These are phyloP conservation scores for Liopterus haemorrhoidalis DNA, from an alignment of 2,888 invertebrate genomes.

Conservation along the genomic window DNA sequence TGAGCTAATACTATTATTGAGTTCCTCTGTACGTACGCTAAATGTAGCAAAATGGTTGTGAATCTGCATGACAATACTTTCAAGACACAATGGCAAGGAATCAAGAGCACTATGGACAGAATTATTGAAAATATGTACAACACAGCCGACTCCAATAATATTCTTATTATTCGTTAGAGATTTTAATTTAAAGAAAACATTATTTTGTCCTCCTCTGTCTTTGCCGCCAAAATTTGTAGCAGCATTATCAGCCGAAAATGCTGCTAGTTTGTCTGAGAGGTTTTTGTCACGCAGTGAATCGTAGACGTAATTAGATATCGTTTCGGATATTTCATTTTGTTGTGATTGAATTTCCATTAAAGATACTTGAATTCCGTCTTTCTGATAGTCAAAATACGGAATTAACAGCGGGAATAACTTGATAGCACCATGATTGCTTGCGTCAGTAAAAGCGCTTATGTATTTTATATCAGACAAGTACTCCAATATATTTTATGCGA, in stretches of 20 bases:
- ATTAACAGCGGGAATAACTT: slow-evolving; percentile 34
- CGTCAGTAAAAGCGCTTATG: slow-evolving; percentile 31
- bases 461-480: slow-evolving; percentile 28
- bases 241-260: slow-evolving; percentile 16
- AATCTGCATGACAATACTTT: slow-evolving; percentile 15
- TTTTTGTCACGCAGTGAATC: slow-evolving; percentile 4
- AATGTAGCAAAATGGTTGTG: slow-evolving; percentile 11
- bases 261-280: slow-evolving; percentile 9
- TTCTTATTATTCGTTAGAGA: not conserved
- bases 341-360: slow-evolving; percentile 27
- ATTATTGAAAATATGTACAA: slow-evolving; percentile 17
- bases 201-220: slow-evolving; percentile 15
- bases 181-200: slow-evolving; percentile 18
- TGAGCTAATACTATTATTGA: slow-evolving; percentile 1
- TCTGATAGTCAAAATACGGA: slow-evolving; percentile 31
- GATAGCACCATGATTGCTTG: slow-evolving; percentile 32
- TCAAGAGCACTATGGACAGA: slow-evolving; percentile 13
- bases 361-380: slow-evolving; percentile 16
- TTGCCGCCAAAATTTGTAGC: slow-evolving; percentile 21
- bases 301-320: slow-evolving; percentile 30
- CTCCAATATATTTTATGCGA: too few species aligned
- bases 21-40: slow-evolving; percentile 1
- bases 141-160: slow-evolving; percentile 18
- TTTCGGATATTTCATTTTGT: slow-evolving; percentile 31
- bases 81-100: slow-evolving; percentile 6